Conservation (phyloP, 2,797 vertebrate species). For the Anniella stebbinsi region DNA sequence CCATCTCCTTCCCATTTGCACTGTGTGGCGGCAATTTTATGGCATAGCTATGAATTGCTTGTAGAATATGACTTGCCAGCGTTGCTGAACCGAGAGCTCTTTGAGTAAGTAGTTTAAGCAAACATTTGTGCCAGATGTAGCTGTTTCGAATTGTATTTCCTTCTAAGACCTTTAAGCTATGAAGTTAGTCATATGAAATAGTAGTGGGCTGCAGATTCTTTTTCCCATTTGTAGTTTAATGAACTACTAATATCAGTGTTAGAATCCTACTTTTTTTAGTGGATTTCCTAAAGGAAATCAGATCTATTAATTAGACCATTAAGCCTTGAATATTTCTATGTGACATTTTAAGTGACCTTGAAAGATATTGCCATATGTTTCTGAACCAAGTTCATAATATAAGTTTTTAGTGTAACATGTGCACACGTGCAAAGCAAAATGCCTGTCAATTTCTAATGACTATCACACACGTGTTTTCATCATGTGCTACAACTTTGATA, state of each 20-base stretch:
- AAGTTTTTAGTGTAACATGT: background rate
- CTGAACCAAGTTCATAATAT: background rate
- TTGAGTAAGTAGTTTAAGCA: constrained; percentile 89
- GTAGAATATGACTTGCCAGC: constrained; percentile 96
- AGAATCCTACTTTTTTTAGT: background rate
- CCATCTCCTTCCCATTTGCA: constrained; percentile 98
- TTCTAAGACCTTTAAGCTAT: background rate
- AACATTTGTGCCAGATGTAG: background rate
- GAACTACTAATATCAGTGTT: background rate
- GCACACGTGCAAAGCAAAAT: background rate
- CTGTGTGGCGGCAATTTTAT: constrained; percentile 95
- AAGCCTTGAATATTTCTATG: background rate
- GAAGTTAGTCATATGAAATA: accelerated
- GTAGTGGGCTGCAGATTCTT: background rate
- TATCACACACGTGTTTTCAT: background rate
- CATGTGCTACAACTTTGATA: background rate
- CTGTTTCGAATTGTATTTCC: background rate
- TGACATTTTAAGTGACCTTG: constrained; percentile 7
- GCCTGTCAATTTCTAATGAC: background rate
- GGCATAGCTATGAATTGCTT: constrained; percentile 97
- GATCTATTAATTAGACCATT: background rate
- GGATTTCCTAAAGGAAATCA: background rate
- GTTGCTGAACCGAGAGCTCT: constrained; percentile 92
- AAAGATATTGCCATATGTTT: background rate
- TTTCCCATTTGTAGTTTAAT: background rate